Evolutionary conservation across 2,113 vertebrate species (phyloP).

Genomic region (Eleginops maclovinus): DNA sequence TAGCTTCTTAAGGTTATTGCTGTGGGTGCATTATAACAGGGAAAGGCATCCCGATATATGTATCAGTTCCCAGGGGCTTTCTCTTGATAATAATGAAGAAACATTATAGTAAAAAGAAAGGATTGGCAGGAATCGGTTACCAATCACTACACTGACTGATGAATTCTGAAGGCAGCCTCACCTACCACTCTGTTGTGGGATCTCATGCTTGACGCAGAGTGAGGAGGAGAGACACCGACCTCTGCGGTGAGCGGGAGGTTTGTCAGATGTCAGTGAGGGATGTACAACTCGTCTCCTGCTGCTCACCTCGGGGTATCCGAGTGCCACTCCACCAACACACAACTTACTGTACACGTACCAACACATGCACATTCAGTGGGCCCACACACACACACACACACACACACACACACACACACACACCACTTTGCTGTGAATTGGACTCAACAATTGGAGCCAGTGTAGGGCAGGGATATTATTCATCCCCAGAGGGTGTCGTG

Average conservation of each 20-base stretch:
- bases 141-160: background rate
- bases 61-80: background rate
- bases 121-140: background rate
- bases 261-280: conserved; percentile 75
- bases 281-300: conserved; percentile 71
- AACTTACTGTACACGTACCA: background rate
- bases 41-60: background rate
- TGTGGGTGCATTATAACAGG: background rate
- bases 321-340: conserved; percentile 52
- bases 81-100: background rate
- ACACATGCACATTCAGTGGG: conserved; percentile 14
- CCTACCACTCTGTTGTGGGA: background rate
- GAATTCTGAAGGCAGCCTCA: background rate
- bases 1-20: background rate
- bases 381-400: conserved; percentile 37
- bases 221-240: conserved; percentile 28
- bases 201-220: background rate
- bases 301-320: conserved; percentile 69
- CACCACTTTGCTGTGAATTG: conserved; percentile 50
- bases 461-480: conserved; percentile 75
- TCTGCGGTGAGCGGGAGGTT: conserved; percentile 51
- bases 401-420: conserved; percentile 35
- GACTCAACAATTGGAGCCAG: conserved; percentile 72
- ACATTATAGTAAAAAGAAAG: background rate
- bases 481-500: conserved; percentile 73